Evolutionary conservation across 2,888 invertebrate species (phyloP).

Genomic region (Temnothorax ravouxi): DNA sequence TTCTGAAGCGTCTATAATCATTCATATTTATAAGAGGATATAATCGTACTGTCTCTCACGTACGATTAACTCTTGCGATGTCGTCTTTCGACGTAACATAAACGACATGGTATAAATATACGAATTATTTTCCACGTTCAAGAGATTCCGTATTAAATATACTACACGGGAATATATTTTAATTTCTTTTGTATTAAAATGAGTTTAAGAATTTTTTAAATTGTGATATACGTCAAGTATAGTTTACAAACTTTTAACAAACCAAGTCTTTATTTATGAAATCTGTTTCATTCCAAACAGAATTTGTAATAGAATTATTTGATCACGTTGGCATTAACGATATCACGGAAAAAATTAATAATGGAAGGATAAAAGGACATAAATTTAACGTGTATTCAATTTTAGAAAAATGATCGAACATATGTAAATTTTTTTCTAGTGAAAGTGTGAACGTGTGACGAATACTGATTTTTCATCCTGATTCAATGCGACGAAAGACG

Average conservation of each 20-base stretch:
- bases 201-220: neutral
- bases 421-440: neutral
- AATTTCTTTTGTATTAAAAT: neutral
- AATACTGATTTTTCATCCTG: neutral
- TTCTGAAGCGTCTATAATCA: slow-evolving; percentile 10
- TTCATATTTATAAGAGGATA: slow-evolving; percentile 9
- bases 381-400: neutral
- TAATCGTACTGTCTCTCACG: neutral
- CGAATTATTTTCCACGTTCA: neutral
- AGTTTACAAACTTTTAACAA: neutral
- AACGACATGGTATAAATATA: neutral
- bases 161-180: neutral
- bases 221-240: neutral
- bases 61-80: neutral
- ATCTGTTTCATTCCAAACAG: neutral
- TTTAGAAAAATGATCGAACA: neutral
- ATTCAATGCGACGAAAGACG: neutral
- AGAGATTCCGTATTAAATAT: neutral
- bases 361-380: neutral
- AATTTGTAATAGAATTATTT: slow-evolving; percentile 8
- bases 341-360: neutral
- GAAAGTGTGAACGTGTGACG: neutral
- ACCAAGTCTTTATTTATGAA: neutral
- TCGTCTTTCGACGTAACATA: neutral
- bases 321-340: neutral